A percentile compares a stretch with the other conserved stretches of the same genome.
Evolutionary conservation across 1,140 invertebrate species (phyloP).

Genomic region (Eriosoma lanigerum): DNA sequence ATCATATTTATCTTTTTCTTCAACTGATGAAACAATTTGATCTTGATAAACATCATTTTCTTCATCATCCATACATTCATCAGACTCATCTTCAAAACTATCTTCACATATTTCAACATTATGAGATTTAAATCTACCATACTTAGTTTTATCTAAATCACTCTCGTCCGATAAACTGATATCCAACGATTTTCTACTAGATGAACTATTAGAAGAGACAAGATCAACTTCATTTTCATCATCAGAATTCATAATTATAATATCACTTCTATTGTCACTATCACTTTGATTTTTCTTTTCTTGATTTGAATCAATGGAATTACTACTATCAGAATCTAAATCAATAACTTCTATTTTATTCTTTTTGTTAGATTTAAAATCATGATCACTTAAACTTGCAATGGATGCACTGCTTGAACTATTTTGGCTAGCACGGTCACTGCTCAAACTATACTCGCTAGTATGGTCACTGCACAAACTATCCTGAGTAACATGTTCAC

Average conservation of each 20-base stretch:
- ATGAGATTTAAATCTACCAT: constrained; percentile 46
- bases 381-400: too few relatives aligned
- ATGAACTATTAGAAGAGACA: not conserved
- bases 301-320: too few relatives aligned
- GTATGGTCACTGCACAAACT: too few relatives aligned
- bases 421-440: too few relatives aligned
- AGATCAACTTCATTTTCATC: not conserved
- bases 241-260: not conserved
- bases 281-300: too few relatives aligned
- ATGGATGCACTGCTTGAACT: too few relatives aligned
- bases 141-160: constrained; percentile 33
- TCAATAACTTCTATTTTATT: too few relatives aligned
- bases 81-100: not conserved
- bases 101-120: not conserved
- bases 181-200: not conserved
- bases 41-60: not conserved
- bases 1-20: not conserved
- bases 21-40: not conserved
- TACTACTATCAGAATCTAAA: too few relatives aligned
- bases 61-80: not conserved
- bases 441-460: too few relatives aligned
- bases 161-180: not conserved
- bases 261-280: not conserved
- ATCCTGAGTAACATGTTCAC: too few relatives aligned
- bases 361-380: too few relatives aligned